Evolutionary conservation across 2,888 invertebrate species (phyloP).

Genomic region (Tipula confusa): DNA sequence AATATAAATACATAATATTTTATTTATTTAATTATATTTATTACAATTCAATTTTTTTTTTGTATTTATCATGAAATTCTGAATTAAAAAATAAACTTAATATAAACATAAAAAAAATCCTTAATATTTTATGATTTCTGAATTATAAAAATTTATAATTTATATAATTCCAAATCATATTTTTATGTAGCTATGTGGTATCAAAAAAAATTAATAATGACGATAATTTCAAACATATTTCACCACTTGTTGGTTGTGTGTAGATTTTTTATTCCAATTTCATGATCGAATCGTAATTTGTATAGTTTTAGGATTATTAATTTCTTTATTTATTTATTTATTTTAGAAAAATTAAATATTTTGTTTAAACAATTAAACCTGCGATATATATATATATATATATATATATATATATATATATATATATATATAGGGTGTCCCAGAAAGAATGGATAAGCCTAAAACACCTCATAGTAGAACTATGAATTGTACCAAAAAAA

Average conservation of each 20-base stretch:
- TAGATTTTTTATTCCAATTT: constrained; percentile 26
- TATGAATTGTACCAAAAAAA: no score
- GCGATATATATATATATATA: no score
- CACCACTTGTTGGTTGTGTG: background rate
- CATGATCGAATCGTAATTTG: constrained; percentile 21
- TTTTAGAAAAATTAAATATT: background rate
- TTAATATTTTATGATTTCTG: background rate
- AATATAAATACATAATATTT: background rate
- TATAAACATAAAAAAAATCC: background rate
- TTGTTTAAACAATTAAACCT: background rate
- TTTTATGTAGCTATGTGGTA: background rate
- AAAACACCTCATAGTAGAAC: no score
- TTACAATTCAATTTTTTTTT: constrained; percentile 21
- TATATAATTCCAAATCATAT: background rate
- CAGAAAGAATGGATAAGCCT: no score
- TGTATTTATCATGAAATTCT: constrained; percentile 26
- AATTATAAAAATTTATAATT: background rate
- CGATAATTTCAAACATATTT: background rate
- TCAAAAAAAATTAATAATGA: background rate
- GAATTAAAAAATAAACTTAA: constrained; percentile 15
- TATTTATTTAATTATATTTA: background rate
- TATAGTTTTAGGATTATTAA: background rate
- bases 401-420: no score
- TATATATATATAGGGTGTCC: no score
- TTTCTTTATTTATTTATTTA: background rate